Evolutionary conservation across 2,113 vertebrate genomes (phyloP), one percentile per base, ranked within the genome.

Genomic region (Siniperca chuatsi): DNA sequence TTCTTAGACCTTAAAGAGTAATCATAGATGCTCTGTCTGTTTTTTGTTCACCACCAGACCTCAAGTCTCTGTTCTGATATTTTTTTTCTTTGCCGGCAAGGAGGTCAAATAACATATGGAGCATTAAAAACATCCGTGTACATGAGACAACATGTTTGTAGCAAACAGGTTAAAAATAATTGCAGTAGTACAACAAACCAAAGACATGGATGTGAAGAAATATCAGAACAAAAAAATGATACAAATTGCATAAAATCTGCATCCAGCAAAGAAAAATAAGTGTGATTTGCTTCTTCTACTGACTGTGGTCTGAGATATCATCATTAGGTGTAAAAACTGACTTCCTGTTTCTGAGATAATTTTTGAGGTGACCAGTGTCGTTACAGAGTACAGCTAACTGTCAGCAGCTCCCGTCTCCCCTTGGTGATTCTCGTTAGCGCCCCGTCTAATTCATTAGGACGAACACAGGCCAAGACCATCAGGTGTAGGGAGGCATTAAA

Each of bases 371-470:
- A 82, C 66, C 89, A 8, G 20, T 54, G 75, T 55, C 10, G 15
- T 48, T 48, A 2, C 18, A 21, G 57, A 60, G 52, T 69, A 4
- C 52, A 46, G 57, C 74, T 66, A 73, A 42, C 79, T 55, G 69
- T 78, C 72, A 79, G 61, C 82, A 42, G 73, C 58, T 74, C 42
- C 74, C 15, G 23, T 71, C 44, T 62, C 35, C 65, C 29, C 46
- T 6, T 4, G 37, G 50, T 60, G 48, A 29, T 65, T 72, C 72
- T 40, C 44, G 62, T 85, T 82, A 61, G 52, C 29, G 1, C 48
- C 75, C 11, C 2, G 2, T 90, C 79, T 71, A 42, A 74, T 75
- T 85, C 82, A 72, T 37, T 25, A 37, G 54, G 62, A 85, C 20
- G 15, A 84, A 74, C 3, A 42, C 33, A 1, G 52, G 23, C 52